phyloP scores from a whole-genome alignment of 2,113 vertebrate genomes.

The Ornithorhynchus anatinus region DNA sequence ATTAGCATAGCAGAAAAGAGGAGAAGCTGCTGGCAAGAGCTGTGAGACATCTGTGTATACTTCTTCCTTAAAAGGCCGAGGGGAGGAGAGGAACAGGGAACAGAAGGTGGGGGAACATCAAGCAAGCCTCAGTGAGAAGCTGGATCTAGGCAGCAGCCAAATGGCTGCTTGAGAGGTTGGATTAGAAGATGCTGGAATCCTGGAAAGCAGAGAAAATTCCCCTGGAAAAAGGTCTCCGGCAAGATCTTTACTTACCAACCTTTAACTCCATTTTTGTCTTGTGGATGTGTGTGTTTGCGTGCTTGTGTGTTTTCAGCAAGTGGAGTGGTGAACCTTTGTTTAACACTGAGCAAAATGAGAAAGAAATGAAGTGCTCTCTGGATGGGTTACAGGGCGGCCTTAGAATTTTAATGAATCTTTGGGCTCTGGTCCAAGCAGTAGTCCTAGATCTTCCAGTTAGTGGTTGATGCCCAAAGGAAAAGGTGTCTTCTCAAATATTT shows the following conservation, averaged over 20 bases:
- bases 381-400: constrained; percentile 43
- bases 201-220: constrained; percentile 23
- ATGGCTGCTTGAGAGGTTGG: not conserved
- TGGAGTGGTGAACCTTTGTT: constrained; percentile 1
- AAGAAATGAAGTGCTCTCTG: constrained; percentile 21
- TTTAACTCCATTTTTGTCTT: not conserved
- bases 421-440: too few species aligned
- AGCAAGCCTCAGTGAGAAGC: not conserved
- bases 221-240: not conserved
- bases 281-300: not conserved
- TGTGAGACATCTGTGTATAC: not conserved
- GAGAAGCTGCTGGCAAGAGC: not conserved
- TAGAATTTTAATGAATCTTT: too few species aligned
- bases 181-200: not conserved
- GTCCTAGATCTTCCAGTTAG: too few species aligned
- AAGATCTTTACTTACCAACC: not conserved
- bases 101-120: not conserved
- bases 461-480: too few species aligned
- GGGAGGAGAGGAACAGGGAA: not conserved
- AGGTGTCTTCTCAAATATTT: too few species aligned
- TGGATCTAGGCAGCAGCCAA: not conserved
- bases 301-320: not conserved
- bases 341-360: constrained; percentile 11
- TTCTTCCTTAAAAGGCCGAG: not conserved
- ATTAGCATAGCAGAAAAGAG: not conserved